These are phyloP conservation scores for Petrolisthes cinctipes DNA, from an alignment of 2,888 invertebrate genomes.

Conservation along the genomic window DNA sequence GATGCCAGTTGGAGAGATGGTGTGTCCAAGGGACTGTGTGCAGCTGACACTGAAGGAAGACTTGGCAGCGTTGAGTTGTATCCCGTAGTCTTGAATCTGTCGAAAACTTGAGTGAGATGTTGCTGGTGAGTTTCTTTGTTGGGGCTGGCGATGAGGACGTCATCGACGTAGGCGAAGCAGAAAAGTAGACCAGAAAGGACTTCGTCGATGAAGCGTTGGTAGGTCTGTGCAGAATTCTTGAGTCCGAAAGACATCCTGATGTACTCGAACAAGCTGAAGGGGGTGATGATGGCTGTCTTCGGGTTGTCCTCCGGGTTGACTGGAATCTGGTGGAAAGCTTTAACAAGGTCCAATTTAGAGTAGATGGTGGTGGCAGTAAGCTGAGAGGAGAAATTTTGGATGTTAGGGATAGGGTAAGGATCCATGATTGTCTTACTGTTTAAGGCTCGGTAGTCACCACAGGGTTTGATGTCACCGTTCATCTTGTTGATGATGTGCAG, in stretches of 20 bases:
- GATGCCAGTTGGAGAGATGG: constrained; percentile 11
- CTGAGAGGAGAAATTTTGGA: constrained; percentile 8
- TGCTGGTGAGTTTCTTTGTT: not conserved
- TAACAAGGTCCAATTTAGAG: no score
- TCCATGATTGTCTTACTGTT: not conserved
- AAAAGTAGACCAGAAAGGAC: no score
- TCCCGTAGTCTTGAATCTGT: not conserved
- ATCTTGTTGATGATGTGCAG: not conserved
- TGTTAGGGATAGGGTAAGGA: not conserved
- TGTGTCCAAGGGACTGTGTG: constrained; percentile 8
- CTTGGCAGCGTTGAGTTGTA: constrained; percentile 10
- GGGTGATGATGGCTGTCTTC: constrained; percentile 37
- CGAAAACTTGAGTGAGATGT: not conserved
- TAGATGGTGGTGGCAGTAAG: no score
- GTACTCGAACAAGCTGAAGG: constrained; percentile 39
- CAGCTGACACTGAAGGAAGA: not conserved
- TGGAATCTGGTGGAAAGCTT: constrained; percentile 30
- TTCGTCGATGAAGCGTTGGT: no score
- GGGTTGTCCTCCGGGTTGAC: constrained; percentile 15
- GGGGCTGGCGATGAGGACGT: constrained; percentile 31
- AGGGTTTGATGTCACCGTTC: not conserved
- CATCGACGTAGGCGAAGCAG: constrained; percentile 4
- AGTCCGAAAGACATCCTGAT: constrained; percentile 19
- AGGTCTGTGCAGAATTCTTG: no score
- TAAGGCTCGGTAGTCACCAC: constrained; percentile 5